phyloP scores from a whole-genome alignment of 1,140 invertebrate genomes.

The Oedothorax gibbosus region DNA sequence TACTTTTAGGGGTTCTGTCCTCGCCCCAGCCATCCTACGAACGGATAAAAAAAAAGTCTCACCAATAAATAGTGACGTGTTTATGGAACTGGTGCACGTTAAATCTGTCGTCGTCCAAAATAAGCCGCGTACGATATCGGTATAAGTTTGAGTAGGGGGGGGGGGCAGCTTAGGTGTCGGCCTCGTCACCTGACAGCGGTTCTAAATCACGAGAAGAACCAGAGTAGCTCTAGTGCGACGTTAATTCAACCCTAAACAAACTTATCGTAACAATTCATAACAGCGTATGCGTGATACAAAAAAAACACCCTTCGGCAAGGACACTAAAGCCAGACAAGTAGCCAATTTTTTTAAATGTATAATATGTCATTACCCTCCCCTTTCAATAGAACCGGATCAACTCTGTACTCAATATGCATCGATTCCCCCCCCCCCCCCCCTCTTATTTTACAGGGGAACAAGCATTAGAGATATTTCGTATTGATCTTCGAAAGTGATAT shows the following conservation, averaged over 20 bases:
- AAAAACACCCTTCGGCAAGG: constrained; percentile 7
- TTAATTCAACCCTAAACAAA: not conserved
- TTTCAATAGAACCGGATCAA: constrained; percentile 27
- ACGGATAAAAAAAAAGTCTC: no score
- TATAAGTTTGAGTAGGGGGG: not conserved
- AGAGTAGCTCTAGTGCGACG: not conserved
- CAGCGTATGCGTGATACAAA: not conserved
- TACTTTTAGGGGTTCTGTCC: no score
- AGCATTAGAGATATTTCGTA: constrained; percentile 19
- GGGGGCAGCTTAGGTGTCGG: not conserved
- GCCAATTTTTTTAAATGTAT: constrained; percentile 3
- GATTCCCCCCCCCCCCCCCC: not conserved
- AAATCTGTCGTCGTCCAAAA: no score
- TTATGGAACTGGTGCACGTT: no score
- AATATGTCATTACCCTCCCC: constrained; percentile 24
- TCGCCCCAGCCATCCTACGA: no score
- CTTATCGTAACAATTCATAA: not conserved
- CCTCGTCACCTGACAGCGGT: not conserved
- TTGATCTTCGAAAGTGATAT: constrained; percentile 19
- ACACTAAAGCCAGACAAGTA: constrained; percentile 15
- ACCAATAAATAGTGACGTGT: no score
- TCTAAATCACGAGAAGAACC: not conserved
- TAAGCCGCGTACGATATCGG: not conserved
- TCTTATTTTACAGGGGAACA: not conserved
- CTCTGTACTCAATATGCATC: not conserved